phyloP scores from a whole-genome alignment of 2,113 vertebrate genomes.

The Calidris pygmaea region DNA sequence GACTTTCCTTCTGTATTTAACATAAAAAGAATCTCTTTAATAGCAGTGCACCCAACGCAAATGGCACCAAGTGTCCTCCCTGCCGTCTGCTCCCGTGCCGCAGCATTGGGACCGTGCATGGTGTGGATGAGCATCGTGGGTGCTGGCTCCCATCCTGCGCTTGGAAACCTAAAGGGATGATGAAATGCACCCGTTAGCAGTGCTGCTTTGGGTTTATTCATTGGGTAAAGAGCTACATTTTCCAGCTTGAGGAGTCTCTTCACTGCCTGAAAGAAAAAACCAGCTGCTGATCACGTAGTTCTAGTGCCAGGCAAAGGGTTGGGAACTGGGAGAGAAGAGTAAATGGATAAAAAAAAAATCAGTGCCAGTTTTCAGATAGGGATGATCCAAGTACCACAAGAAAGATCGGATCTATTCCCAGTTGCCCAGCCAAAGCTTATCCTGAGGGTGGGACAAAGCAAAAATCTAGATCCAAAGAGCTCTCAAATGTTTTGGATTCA shows the following conservation, averaged over 20 bases:
- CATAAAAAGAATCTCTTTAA: background rate
- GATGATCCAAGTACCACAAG: background rate
- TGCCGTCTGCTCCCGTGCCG: accelerated
- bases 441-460: background rate
- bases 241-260: background rate
- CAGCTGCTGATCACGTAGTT: accelerated
- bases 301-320: background rate
- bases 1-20: background rate
- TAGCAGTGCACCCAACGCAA: background rate
- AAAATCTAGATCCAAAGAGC: background rate
- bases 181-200: background rate
- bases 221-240: background rate
- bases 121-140: background rate
- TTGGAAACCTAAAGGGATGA: background rate
- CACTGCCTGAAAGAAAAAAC: background rate
- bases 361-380: background rate
- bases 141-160: background rate
- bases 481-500: background rate
- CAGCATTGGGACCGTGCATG: accelerated
- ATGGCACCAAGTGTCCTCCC: background rate
- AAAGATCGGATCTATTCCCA: background rate
- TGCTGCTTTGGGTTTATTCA: background rate
- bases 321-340: background rate
- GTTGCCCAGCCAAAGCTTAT: background rate
- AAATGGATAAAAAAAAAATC: background rate